Conservation (phyloP, 2,797 vertebrate species). For the Podarcis lilfordi region DNA sequence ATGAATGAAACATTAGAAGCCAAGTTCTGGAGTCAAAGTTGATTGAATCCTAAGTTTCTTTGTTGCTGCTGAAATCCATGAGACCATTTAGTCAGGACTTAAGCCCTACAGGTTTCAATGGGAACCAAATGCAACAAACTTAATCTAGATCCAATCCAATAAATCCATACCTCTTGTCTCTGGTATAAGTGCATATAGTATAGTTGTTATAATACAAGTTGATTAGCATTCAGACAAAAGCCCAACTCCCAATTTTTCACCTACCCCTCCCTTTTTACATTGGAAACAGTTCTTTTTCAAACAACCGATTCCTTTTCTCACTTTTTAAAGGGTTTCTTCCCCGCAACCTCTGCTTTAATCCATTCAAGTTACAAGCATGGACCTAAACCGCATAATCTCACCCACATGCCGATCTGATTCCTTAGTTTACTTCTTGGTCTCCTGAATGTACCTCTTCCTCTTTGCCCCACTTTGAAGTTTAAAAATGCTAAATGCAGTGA, state of each 20-base stretch:
- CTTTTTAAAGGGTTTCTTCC: too few relatives aligned
- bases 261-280: not conserved
- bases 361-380: too few relatives aligned
- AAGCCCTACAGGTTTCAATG: not conserved
- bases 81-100: not conserved
- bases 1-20: not conserved
- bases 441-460: not conserved
- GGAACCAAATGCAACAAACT: not conserved
- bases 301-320: too few relatives aligned
- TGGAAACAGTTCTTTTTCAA: not conserved
- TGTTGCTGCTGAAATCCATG: not conserved
- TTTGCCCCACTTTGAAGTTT: not conserved
- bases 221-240: not conserved
- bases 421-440: not conserved
- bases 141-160: not conserved
- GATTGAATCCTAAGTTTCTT: not conserved
- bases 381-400: too few relatives aligned
- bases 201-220: not conserved
- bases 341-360: too few relatives aligned
- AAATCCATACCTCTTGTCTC: not conserved
- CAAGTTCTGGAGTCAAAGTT: too few relatives aligned
- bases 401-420: too few relatives aligned
- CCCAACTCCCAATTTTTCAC: not conserved
- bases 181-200: not conserved
- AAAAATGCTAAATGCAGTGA: not conserved